These are phyloP conservation scores for Pavo muticus DNA, from an alignment of 2,113 vertebrate species.

Conservation along the genomic window DNA sequence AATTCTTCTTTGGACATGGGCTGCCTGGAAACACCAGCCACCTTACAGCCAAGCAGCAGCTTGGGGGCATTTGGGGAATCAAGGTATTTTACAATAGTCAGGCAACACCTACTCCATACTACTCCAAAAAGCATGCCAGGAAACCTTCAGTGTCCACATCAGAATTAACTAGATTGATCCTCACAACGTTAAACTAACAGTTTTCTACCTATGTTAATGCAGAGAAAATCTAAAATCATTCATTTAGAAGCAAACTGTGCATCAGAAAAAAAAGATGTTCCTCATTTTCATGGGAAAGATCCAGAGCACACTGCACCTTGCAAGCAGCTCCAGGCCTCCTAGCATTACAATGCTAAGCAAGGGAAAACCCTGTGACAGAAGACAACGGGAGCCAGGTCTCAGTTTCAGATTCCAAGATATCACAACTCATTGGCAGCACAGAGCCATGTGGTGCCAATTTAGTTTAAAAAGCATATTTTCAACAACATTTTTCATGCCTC, in stretches of 20 bases:
- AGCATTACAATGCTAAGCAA: not conserved
- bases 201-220: not conserved
- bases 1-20: not conserved
- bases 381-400: constrained; percentile 41
- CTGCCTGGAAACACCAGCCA: not conserved
- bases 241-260: not conserved
- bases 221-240: not conserved
- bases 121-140: not conserved
- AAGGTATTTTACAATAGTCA: not conserved
- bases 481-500: constrained; percentile 50
- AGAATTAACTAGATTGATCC: not conserved
- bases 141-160: not conserved
- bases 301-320: not conserved
- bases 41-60: not conserved
- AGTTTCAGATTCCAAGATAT: constrained; percentile 48
- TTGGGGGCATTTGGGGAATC: fast-evolving
- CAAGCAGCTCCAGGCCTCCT: not conserved
- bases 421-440: constrained; percentile 46
- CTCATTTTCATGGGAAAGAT: not conserved
- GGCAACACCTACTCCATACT: not conserved
- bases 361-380: constrained; percentile 10
- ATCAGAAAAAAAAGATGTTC: not conserved
- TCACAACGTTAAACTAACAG: fast-evolving
- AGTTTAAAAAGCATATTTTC: constrained; percentile 51
- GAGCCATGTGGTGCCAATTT: constrained; percentile 43